Conservation (phyloP, 2,113 vertebrate species). For the Aramus guarauna region DNA sequence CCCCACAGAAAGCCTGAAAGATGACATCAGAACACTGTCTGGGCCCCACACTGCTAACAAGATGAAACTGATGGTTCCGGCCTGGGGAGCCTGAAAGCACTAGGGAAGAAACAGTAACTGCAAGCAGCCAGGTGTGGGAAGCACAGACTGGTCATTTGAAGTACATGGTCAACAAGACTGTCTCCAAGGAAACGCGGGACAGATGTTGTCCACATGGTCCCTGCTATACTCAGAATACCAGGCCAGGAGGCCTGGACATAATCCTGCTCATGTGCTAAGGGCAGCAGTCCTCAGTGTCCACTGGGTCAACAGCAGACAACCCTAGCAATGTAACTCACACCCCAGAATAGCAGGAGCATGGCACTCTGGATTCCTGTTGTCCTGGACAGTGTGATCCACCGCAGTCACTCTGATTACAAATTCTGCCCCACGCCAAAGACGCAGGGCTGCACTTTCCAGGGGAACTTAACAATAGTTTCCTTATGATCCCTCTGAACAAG, state of each 20-base stretch:
- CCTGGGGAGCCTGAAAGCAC: neutral
- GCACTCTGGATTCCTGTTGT: neutral
- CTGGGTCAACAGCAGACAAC: neutral
- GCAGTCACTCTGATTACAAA: neutral
- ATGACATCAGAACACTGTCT: neutral
- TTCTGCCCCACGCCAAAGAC: neutral
- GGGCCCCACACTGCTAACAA: neutral
- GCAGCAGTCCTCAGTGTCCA: neutral
- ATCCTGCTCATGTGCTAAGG: neutral
- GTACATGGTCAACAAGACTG: neutral
- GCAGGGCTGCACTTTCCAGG: neutral
- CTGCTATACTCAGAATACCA: neutral
- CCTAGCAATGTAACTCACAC: fast-evolving
- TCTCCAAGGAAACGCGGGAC: neutral
- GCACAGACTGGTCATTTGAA: neutral
- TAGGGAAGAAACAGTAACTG: neutral
- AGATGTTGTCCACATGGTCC: neutral
- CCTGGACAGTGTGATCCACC: neutral
- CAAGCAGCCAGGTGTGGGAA: neutral
- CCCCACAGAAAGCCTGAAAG: neutral
- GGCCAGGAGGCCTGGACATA: neutral
- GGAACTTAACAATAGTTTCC: neutral
- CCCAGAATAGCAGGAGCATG: neutral
- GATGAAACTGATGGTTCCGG: neutral
- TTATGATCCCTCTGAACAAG: neutral